Percentiles rank a stretch among this genome's conserved stretches.
phyloP scores from a whole-genome alignment of 2,113 vertebrate species.

The Hystrix cristata region DNA sequence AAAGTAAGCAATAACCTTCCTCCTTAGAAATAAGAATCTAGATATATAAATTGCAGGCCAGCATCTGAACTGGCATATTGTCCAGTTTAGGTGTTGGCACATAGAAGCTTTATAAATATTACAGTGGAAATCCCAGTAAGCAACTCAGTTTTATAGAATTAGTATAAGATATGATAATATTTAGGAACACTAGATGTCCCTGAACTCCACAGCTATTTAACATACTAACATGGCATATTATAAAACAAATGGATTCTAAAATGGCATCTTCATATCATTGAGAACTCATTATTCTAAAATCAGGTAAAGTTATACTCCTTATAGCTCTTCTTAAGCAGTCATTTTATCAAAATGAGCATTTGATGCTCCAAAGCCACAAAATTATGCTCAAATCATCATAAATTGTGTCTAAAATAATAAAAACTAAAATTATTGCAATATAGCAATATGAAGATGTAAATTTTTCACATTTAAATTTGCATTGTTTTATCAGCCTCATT shows the following conservation, averaged over 20 bases:
- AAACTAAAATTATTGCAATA: not conserved
- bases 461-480: slow-evolving; percentile 54
- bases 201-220: slow-evolving; percentile 81
- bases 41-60: not conserved
- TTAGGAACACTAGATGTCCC: slow-evolving; percentile 87
- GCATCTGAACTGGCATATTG: not conserved
- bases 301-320: not conserved
- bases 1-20: not conserved
- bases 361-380: not conserved
- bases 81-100: not conserved
- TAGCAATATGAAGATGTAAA: not conserved
- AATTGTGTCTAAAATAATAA: not conserved
- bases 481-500: slow-evolving; percentile 67
- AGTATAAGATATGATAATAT: slow-evolving; percentile 59
- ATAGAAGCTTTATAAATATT: not conserved
- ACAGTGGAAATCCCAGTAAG: not conserved
- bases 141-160: slow-evolving; percentile 11
- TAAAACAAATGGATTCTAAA: slow-evolving; percentile 29
- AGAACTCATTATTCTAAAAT: slow-evolving; percentile 57
- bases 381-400: not conserved
- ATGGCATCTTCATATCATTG: slow-evolving; percentile 23
- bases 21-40: not conserved
- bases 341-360: slow-evolving; percentile 37
- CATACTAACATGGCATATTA: slow-evolving; percentile 51
- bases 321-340: not conserved